Base-by-base conservation (phyloP, 2,113 vertebrate species). In the Pagrus major region DNA sequence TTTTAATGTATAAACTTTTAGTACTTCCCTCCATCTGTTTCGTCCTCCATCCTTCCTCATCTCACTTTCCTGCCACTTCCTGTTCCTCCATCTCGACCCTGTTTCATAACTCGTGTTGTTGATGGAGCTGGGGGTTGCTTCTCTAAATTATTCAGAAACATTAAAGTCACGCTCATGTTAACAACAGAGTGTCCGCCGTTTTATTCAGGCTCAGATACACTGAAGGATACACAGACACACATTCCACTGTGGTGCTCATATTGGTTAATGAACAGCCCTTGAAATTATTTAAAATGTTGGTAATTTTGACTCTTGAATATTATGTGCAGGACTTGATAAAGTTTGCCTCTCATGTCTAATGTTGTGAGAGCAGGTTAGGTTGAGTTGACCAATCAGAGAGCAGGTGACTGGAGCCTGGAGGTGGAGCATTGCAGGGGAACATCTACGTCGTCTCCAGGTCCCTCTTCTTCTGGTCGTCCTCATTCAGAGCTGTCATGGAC, bases 141-240 rank as follows among this genome's bases (percentile, higher is more conserved):
- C 54, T 76, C 44, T 91, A 56, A 91, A 91, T 92, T 52, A 92
- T 90, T 92, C 78, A 92, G 37, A 23, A 64, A 65, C 82, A 86
- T 86, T 92, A 82, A 89, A 88, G 76, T 86, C 72, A 83, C 44
- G 41, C 51, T 85, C 35, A 15, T 85, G 83, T 89, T 85, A 85
- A 91, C 87, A 88, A 86, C 82, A 56, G 35, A 72, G 52, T 78
- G 63, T 83, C 49, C 1, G 35, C 73, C 56, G 72, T 89, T 90
- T 92, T 89, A 92, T 92, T 92, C 54, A 91, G 49, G 6, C 27
- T 16, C 21, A 63, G 10, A 41, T 18, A 59, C 84, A 61, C 29
- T 3, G 61, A 66, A 21, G 9, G 16, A 1, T 3, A 25, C 42
- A 71, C 18, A 31, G 11, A 29, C 58, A 39, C 76, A 37, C 12